Conservation (phyloP, 2,113 vertebrate genomes). For the Anguilla rostrata region DNA sequence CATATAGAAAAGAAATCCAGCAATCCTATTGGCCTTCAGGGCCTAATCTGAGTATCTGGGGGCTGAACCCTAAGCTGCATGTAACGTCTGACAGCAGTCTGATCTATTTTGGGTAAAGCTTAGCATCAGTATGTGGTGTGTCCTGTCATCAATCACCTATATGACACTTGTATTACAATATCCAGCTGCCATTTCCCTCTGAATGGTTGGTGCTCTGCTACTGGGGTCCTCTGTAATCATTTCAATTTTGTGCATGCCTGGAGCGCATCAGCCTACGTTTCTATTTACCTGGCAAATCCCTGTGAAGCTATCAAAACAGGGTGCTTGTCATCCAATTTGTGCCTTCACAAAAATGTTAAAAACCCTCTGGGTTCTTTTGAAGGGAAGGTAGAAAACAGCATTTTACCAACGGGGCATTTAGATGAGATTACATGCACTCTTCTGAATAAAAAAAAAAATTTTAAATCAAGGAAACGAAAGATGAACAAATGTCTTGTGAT, state of each 20-base stretch:
- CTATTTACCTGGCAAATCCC: not conserved
- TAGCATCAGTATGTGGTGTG: not conserved
- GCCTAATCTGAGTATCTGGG: too few species aligned
- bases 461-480: not conserved
- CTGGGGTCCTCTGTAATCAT: constrained; percentile 3
- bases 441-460: not conserved
- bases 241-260: too few species aligned
- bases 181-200: not conserved
- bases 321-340: not conserved
- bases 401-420: not conserved
- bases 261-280: not conserved
- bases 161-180: not conserved
- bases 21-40: too few species aligned
- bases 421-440: not conserved
- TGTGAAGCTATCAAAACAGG: not conserved
- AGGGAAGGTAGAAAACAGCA: not conserved
- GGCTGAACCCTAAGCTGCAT: not conserved
- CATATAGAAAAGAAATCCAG: too few species aligned
- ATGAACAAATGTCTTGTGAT: not conserved
- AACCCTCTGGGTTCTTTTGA: not conserved
- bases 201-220: not conserved
- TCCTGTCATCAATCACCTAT: not conserved
- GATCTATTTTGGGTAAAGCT: not conserved
- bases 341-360: not conserved
- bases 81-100: not conserved